Percentiles rank a stretch among this genome's conserved stretches.
Evolutionary conservation across 2,888 invertebrate genomes (phyloP).

Genomic region (Ormyrus thymus): DNA sequence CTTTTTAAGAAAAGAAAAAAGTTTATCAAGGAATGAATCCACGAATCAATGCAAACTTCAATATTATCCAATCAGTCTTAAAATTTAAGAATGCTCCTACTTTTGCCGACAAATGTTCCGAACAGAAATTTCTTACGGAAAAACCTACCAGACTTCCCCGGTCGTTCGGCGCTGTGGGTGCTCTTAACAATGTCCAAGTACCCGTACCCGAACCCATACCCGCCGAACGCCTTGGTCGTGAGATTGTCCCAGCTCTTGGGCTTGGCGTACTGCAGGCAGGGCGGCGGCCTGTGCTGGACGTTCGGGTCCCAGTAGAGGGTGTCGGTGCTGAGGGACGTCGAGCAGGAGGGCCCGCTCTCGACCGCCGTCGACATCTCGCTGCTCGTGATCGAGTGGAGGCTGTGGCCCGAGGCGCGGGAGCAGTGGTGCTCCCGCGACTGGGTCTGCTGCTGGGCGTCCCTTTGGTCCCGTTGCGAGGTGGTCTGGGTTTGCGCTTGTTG

Average conservation of each 20-base stretch:
- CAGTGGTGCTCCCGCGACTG: slow-evolving; percentile 54
- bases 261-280: slow-evolving; percentile 78
- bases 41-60: too few relatives aligned
- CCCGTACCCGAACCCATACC: slow-evolving; percentile 91
- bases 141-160: slow-evolving; percentile 62
- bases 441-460: slow-evolving; percentile 43
- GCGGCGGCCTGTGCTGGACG: slow-evolving; percentile 72
- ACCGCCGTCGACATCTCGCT: slow-evolving; percentile 83
- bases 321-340: slow-evolving; percentile 90
- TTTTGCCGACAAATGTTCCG: not conserved
- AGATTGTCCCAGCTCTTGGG: slow-evolving; percentile 95
- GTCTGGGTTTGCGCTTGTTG: slow-evolving; percentile 37
- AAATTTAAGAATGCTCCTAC: not conserved
- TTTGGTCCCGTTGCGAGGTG: slow-evolving; percentile 53
- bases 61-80: not conserved
- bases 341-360: slow-evolving; percentile 82
- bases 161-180: slow-evolving; percentile 73
- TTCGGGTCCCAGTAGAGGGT: slow-evolving; percentile 88
- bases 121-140: not conserved
- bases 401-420: slow-evolving; percentile 74
- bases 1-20: too few relatives aligned
- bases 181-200: slow-evolving; percentile 82
- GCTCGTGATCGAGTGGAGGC: slow-evolving; percentile 88
- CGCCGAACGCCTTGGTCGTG: slow-evolving; percentile 89
- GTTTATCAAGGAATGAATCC: too few relatives aligned